Evolutionary conservation across 1,140 invertebrate species (phyloP), one percentile per base, ranked within the genome.

Genomic region (Cryptotermes secundus): DNA sequence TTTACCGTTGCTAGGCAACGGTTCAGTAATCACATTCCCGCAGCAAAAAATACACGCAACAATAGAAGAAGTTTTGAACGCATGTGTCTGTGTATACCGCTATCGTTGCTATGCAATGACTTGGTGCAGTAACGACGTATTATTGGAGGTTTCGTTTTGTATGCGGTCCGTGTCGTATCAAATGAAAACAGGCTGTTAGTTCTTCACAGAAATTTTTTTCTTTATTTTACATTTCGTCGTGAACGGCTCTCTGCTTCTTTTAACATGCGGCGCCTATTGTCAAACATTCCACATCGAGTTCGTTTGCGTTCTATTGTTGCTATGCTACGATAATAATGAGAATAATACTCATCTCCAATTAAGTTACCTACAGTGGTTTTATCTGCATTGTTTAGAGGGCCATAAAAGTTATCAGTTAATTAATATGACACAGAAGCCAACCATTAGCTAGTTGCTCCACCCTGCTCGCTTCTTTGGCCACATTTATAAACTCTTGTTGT

Each of bases 321-420:
- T 82, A 6, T 24, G 24, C 34, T 31, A 42, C 72, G 34, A 42
- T 79, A 80, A 84, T 84, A 84, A 84, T 84, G 80, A 84, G 80
- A 84, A 84, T 84, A 84, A 84, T 84, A 84, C 80, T 80, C 84
- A 84, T 84, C 84, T 84, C 84, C 84, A 84, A 84, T 84, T 84
- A 84, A 84, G 84, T 31, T 38, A 34, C 79, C 84, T 82, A 65
- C 31, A 42, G 42, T n/a, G 34, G 59, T 72, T 82, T 82, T 82
- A 82, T 83, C 83, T 83, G n/a, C 45, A 82, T 84, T 84, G 84
- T 84, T 84, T 79, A 59, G 80, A 31, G 34, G 84, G 45, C 80
- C 42, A 82, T 84, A 84, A 84, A 84, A 84, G 80, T 84, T 84
- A 84, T 84, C 84, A 81, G 84, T 82, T 84, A 84, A 84, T 84